Evolutionary conservation across 2,113 vertebrate species (phyloP).

Genomic region (Menura novaehollandiae): DNA sequence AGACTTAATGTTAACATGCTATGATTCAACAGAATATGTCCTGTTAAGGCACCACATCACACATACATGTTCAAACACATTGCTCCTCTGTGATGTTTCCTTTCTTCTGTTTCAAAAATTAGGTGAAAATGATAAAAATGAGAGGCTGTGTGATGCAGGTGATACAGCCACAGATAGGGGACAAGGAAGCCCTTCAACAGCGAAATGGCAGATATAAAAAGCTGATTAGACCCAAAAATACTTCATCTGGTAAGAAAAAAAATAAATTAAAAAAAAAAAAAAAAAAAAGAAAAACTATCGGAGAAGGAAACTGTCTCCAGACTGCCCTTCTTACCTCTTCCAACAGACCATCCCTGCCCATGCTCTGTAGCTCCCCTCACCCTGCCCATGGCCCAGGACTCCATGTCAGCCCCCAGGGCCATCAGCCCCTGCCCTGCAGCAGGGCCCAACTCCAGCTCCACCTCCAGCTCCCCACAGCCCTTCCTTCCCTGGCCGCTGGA

Average conservation of each 20-base stretch:
- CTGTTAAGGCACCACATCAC: background rate
- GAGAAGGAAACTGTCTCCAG: background rate
- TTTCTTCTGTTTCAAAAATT: background rate
- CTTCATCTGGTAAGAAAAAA: background rate
- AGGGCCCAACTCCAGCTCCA: background rate
- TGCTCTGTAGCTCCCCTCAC: background rate
- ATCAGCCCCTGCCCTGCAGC: background rate
- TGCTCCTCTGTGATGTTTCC: background rate
- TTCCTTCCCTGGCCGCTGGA: background rate
- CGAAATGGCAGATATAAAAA: background rate
- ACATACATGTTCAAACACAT: rapidly evolving
- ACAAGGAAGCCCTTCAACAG: background rate
- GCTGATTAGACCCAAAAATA: background rate
- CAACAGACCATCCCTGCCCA: background rate
- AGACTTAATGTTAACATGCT: background rate
- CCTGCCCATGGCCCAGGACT: background rate
- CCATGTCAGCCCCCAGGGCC: background rate
- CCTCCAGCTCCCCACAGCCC: background rate
- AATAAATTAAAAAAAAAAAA: too few relatives aligned
- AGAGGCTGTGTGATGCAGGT: background rate
- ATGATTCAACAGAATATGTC: background rate
- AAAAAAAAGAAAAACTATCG: background rate
- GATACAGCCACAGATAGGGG: background rate
- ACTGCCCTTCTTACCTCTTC: background rate
- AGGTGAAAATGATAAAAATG: background rate